phyloP scores from a whole-genome alignment of 2,888 invertebrate genomes.

The Dolichopus griseipennis region DNA sequence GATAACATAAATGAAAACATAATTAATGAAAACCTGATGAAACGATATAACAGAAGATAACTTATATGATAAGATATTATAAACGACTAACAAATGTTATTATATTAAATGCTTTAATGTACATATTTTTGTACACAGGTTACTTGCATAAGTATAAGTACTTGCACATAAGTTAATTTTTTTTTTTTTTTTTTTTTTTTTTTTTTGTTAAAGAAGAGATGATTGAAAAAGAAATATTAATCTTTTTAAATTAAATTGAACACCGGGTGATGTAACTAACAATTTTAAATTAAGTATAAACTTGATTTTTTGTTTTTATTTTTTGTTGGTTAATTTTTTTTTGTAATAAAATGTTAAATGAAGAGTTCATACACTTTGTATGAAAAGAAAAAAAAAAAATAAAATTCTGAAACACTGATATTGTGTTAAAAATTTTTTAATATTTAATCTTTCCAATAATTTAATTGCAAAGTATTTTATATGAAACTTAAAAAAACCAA shows the following conservation, averaged over 20 bases:
- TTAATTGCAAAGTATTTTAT: neutral
- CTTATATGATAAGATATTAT: too few relatives aligned
- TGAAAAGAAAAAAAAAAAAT: neutral
- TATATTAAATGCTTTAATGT: too few relatives aligned
- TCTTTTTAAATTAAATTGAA: slow-evolving; percentile 2
- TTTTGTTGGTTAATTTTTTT: neutral
- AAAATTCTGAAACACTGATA: neutral
- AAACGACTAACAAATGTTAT: too few relatives aligned
- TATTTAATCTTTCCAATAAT: neutral
- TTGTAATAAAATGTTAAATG: too few relatives aligned
- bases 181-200: neutral
- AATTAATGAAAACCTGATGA: too few relatives aligned
- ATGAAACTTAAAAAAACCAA: too few relatives aligned
- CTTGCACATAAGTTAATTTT: too few relatives aligned
- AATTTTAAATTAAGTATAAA: slow-evolving; percentile 1
- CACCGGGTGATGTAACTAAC: neutral
- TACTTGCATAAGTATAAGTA: too few relatives aligned
- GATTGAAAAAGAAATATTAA: slow-evolving; percentile 1
- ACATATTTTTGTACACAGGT: too few relatives aligned
- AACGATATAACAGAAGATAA: too few relatives aligned
- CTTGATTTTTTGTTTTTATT: neutral
- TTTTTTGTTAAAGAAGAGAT: neutral
- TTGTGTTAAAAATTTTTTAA: neutral
- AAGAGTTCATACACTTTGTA: neutral
- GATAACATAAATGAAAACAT: too few relatives aligned